Percentiles rank a stretch among this genome's conserved stretches.
phyloP scores from a whole-genome alignment of 2,113 vertebrate species.

The Labeo catla region DNA sequence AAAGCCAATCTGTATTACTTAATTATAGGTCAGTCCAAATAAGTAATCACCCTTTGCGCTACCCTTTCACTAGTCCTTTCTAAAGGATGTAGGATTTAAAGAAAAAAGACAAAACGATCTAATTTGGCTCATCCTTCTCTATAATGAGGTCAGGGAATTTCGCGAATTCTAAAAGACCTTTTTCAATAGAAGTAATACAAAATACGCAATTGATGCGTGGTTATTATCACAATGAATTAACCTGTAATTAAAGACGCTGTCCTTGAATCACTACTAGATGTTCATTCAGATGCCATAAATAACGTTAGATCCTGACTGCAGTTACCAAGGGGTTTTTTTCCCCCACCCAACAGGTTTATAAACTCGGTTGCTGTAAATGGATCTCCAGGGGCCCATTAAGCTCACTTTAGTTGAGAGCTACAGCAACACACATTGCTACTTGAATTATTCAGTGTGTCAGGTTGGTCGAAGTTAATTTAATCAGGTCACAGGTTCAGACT shows the following conservation, averaged over 20 bases:
- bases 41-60: background rate
- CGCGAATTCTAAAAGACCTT: background rate
- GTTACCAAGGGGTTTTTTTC: conserved; percentile 3
- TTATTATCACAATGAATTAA: background rate
- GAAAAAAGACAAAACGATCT: background rate
- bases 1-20: conserved; percentile 8
- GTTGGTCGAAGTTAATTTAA: conserved; percentile 50
- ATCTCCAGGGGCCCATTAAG: conserved; percentile 52
- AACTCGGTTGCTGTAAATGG: conserved; percentile 37
- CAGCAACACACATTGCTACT: conserved; percentile 27
- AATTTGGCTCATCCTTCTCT: background rate
- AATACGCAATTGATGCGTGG: background rate
- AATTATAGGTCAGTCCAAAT: background rate
- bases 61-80: background rate
- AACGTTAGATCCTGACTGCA: background rate
- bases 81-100: background rate
- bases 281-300: background rate
- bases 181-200: background rate
- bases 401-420: conserved; percentile 51
- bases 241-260: background rate
- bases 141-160: background rate
- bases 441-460: conserved; percentile 51
- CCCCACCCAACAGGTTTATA: conserved; percentile 35
- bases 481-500: conserved; percentile 51
- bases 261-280: background rate